phyloP scores from a whole-genome alignment of 1,140 invertebrate species.

The Bombus haemorrhoidalis region DNA sequence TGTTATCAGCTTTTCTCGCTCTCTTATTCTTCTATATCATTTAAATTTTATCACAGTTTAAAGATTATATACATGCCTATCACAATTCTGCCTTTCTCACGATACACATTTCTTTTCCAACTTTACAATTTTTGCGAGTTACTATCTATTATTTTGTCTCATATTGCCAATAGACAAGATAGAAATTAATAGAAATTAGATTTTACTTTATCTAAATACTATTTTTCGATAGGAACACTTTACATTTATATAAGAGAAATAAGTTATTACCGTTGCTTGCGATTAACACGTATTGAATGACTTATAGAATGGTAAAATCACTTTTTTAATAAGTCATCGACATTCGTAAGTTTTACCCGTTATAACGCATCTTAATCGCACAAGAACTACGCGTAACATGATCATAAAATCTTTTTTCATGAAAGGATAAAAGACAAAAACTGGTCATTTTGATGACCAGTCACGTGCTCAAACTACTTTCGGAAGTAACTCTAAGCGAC shows the following conservation, averaged over 20 bases:
- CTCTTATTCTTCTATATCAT: neutral
- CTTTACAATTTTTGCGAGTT: neutral
- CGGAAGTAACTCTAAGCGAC: slow-evolving; percentile 2
- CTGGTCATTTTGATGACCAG: neutral
- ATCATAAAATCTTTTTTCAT: slow-evolving; percentile 57
- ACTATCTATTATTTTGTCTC: neutral
- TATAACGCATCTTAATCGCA: slow-evolving; percentile 44
- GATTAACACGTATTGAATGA: neutral
- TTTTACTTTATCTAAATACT: neutral
- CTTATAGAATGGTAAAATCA: neutral
- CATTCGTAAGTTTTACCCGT: neutral
- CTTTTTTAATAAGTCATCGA: neutral
- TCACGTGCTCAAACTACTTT: slow-evolving; percentile 19
- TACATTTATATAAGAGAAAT: neutral
- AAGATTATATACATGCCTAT: neutral
- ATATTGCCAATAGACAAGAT: neutral
- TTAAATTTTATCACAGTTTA: neutral
- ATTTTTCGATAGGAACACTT: neutral
- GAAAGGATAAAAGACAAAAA: slow-evolving; percentile 61
- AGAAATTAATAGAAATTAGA: neutral
- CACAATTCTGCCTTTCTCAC: neutral
- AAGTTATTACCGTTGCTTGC: neutral
- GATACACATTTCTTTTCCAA: neutral
- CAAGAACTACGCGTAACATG: slow-evolving; percentile 55
- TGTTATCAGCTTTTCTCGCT: neutral